phyloP scores from a whole-genome alignment of 2,113 vertebrate genomes.

The Gasterosteus nipponicus region DNA sequence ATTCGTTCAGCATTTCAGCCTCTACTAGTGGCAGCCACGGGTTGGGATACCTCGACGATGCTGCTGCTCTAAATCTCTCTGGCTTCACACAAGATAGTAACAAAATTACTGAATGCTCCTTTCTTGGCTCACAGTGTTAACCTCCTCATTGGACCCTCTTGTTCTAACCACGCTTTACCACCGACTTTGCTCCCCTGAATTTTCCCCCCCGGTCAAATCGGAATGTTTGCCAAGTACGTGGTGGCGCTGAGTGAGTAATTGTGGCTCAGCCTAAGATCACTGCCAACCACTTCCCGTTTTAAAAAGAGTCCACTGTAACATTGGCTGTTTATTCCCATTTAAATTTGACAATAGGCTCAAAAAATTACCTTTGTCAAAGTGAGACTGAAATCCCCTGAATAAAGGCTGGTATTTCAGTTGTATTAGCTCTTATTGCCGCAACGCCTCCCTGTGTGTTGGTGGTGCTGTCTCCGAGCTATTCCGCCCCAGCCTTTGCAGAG shows the following conservation, averaged over 20 bases:
- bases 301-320: not conserved
- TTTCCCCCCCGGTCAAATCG: not conserved
- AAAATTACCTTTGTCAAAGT: not conserved
- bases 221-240: not conserved
- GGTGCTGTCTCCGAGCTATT: slow-evolving; percentile 3
- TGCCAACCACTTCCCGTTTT: not conserved
- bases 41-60: not conserved
- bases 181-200: not conserved
- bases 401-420: not conserved
- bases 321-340: not conserved
- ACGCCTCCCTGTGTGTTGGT: not conserved
- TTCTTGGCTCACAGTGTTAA: slow-evolving; percentile 5
- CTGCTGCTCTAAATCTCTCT: not conserved
- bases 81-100: too few species aligned
- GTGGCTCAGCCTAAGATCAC: not conserved
- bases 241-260: not conserved
- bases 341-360: not conserved
- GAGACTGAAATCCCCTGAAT: not conserved
- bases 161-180: not conserved
- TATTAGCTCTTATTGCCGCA: not conserved
- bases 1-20: not conserved
- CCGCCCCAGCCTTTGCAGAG: slow-evolving; percentile 1
- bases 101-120: not conserved
- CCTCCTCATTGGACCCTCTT: not conserved
- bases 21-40: not conserved